Evolutionary conservation across 2,888 invertebrate genomes (phyloP), one percentile per base, ranked within the genome.

Genomic region (Aporophyla nigra): DNA sequence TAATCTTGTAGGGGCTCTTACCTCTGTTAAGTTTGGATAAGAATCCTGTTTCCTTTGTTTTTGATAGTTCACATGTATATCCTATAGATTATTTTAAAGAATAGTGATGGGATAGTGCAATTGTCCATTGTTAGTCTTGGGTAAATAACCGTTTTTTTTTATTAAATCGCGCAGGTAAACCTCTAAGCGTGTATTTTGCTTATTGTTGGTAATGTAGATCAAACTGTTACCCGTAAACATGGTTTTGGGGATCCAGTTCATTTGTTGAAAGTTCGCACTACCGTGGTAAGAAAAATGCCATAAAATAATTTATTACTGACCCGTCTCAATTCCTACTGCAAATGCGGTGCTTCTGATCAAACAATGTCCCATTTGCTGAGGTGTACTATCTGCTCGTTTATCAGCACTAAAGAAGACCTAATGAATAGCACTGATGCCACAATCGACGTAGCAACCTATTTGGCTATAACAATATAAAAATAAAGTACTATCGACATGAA

Each of bases 1-100:
- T 94, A 92, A 95, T 94, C 91, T 90, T 92, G 88, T 89, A 90
- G 90, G 88, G 85, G 74, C 86, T 87, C 88, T 88, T 88, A 87
- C 82, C 84, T 87, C 81, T 89, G 87, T 87, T 89, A 86, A 83
- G 86, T 89, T 84, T 85, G 86, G 87, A 89, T 90, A 90, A 90
- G 88, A 86, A 85, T 80, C 79, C 86, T 87, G 85, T 84, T 85
- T 86, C 78, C 83, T 86, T 80, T 84, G 78, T 85, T 82, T 85
- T 82, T 77, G 71, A 74, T 76, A 71, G 66, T 59, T 58, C 76
- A 19, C 54, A 68, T 51, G 54, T 71, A 62, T 73, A 75, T 40
- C 16, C 12, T 16, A 21, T 40, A 40, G 58, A 74, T 24, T 27
- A 40, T 49, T 40, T 69, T 43, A 59, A 63, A 67, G 49, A 69